These are phyloP conservation scores for Nebria brevicollis DNA, from an alignment of 2,888 invertebrate genomes.

Conservation along the genomic window DNA sequence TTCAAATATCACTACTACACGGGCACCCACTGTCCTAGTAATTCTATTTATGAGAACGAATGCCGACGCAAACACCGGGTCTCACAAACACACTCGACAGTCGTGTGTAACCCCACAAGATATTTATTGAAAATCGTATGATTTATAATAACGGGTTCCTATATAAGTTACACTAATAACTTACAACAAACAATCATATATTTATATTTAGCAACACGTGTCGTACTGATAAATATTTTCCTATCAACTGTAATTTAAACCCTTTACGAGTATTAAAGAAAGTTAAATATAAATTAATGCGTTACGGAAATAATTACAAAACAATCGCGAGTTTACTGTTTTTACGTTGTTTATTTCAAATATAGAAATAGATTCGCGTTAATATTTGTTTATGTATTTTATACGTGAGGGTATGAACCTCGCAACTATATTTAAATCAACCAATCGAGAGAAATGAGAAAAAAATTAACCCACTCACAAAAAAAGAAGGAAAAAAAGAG, in stretches of 20 bases:
- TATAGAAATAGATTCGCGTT: no score
- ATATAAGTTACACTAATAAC: background rate
- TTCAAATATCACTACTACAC: slow-evolving; percentile 17
- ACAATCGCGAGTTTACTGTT: no score
- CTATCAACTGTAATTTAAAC: no score
- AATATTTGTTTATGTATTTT: background rate
- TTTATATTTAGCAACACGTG: background rate
- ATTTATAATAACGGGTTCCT: background rate
- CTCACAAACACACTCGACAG: background rate
- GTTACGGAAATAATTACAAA: no score
- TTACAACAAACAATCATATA: background rate
- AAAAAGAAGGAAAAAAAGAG: background rate
- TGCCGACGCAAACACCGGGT: background rate
- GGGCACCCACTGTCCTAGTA: slow-evolving; percentile 3
- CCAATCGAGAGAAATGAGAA: background rate
- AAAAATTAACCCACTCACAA: background rate
- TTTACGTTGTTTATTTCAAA: no score
- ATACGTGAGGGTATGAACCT: background rate
- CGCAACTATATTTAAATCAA: background rate
- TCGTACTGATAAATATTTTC: background rate
- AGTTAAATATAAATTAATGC: no score
- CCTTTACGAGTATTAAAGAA: no score
- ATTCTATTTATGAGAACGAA: slow-evolving; percentile 2
- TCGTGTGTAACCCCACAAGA: background rate
- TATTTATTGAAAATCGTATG: background rate